phyloP scores from a whole-genome alignment of 2,797 vertebrate genomes.

The Amblyraja radiata region DNA sequence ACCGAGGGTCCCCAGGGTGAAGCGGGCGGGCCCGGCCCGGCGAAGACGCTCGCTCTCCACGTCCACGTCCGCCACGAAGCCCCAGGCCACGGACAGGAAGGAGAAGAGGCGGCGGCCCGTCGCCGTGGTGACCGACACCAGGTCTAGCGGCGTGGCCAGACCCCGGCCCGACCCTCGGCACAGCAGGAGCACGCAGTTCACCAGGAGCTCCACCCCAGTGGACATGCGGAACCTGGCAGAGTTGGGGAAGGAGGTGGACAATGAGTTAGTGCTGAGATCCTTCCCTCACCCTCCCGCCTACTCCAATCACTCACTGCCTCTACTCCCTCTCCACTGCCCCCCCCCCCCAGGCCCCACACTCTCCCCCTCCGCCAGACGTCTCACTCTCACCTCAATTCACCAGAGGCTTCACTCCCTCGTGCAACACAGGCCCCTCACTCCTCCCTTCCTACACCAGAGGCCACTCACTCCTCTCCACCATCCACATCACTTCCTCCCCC shows the following conservation, averaged over 20 bases:
- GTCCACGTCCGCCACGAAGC: conserved; percentile 86
- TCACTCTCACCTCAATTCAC: too few relatives aligned
- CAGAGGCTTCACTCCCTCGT: too few relatives aligned
- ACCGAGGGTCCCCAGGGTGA: conserved; percentile 77
- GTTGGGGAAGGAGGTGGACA: conserved; percentile 36
- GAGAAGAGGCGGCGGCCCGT: conserved; percentile 69
- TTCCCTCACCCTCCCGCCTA: too few relatives aligned
- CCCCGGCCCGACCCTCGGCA: conserved; percentile 60
- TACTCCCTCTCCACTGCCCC: too few relatives aligned
- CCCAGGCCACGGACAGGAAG: conserved; percentile 89
- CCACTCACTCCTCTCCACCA: too few relatives aligned
- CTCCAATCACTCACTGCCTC: too few relatives aligned
- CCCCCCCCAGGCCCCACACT: too few relatives aligned
- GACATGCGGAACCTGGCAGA: conserved; percentile 74
- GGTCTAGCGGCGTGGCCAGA: conserved; percentile 71
- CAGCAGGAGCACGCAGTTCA: conserved; percentile 82
- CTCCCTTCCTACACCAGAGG: too few relatives aligned
- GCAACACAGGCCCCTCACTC: too few relatives aligned
- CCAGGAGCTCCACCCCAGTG: conserved; percentile 77
- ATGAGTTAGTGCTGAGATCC: background rate
- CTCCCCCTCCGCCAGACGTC: too few relatives aligned
- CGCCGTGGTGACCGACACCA: conserved; percentile 76
- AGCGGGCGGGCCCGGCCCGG: conserved; percentile 74
- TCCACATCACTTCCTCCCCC: too few relatives aligned
- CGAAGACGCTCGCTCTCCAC: conserved; percentile 88